These are phyloP conservation scores for Bruchidius siliquastri DNA, from an alignment of 2,888 invertebrate genomes.

Conservation along the genomic window DNA sequence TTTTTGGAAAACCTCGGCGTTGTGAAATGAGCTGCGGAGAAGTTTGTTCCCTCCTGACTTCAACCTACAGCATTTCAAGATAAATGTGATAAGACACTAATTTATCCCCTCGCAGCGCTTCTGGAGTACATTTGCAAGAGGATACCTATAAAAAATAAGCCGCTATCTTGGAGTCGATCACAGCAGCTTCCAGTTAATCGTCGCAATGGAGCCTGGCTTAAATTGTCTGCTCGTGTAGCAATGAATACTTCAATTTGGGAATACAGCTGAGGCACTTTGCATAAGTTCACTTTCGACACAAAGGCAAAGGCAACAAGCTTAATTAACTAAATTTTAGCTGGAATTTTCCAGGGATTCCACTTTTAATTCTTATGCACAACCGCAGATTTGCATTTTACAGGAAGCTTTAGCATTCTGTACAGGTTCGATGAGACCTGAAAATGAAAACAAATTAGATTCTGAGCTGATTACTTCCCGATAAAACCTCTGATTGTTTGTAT, in stretches of 20 bases:
- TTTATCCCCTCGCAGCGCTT: too few species aligned
- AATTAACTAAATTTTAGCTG: neutral
- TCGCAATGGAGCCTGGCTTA: neutral
- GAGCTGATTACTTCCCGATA: neutral
- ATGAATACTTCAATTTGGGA: neutral
- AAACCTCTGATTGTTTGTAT: neutral
- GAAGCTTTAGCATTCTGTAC: neutral
- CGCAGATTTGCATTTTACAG: neutral
- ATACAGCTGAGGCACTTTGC: neutral
- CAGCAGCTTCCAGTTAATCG: too few species aligned
- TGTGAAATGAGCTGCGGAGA: too few species aligned
- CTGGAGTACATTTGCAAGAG: too few species aligned
- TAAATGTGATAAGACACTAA: too few species aligned
- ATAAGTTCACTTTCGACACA: neutral
- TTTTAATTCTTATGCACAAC: neutral
- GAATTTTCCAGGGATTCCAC: neutral
- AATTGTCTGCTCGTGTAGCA: neutral
- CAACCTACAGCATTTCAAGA: too few species aligned
- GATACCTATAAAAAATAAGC: too few species aligned
- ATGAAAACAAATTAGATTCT: neutral
- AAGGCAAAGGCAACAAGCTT: neutral
- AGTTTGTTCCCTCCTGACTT: too few species aligned
- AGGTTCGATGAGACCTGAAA: neutral
- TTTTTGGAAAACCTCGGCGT: too few species aligned
- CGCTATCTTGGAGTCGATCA: too few species aligned